These are phyloP conservation scores for Bellardia pandia DNA, from an alignment of 2,888 invertebrate species.

Conservation along the genomic window DNA sequence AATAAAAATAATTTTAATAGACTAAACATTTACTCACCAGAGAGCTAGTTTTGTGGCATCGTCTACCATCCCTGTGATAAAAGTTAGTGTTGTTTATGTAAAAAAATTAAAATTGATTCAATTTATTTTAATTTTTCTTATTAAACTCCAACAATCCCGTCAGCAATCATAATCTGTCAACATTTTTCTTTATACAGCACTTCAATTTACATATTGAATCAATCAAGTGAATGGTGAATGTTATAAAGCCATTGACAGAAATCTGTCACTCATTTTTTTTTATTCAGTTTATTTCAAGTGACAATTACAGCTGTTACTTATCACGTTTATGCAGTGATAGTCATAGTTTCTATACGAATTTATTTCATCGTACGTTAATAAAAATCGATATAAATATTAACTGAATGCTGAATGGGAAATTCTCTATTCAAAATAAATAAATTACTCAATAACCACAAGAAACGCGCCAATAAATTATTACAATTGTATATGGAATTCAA, in stretches of 20 bases:
- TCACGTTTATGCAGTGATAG: not conserved
- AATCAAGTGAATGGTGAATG: not conserved
- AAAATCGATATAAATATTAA: conserved; percentile 2
- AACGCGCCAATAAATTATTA: not conserved
- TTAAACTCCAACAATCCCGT: not conserved
- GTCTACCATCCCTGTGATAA: no score
- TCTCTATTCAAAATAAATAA: conserved; percentile 8
- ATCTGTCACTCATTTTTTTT: not conserved
- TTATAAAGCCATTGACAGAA: not conserved
- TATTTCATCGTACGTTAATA: not conserved
- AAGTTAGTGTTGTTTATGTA: no score
- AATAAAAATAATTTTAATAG: not conserved
- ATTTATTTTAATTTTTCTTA: no score
- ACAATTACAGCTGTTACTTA: not conserved
- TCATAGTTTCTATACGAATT: not conserved
- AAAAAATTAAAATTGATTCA: no score
- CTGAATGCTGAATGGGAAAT: not conserved
- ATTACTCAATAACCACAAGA: not conserved
- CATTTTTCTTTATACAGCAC: not conserved
- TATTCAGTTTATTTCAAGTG: not conserved
- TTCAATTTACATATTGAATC: conserved; percentile 6
- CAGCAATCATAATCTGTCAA: conserved; percentile 1
- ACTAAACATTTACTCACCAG: not conserved
- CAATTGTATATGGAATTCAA: not conserved
- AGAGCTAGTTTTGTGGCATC: no score